phyloP scores from a whole-genome alignment of 1,140 invertebrate genomes.

The Mizuhopecten yessoensis region DNA sequence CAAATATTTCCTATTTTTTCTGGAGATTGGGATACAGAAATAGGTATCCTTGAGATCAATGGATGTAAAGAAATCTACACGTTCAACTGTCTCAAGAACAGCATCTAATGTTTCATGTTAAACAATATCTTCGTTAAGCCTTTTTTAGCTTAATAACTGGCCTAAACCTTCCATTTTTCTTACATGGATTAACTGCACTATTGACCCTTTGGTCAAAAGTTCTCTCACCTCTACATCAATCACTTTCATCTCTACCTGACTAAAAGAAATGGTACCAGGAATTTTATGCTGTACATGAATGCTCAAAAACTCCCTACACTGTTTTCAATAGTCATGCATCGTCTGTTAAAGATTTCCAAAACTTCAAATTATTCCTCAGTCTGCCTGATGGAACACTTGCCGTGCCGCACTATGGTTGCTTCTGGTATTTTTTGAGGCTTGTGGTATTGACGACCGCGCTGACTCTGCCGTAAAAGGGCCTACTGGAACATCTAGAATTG shows the following conservation, averaged over 20 bases:
- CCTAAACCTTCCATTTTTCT: conserved; percentile 50
- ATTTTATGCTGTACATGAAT: neutral
- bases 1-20: conserved; percentile 44
- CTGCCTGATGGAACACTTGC: too few species aligned
- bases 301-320: conserved; percentile 10
- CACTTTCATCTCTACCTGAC: neutral
- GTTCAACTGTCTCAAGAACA: conserved; percentile 41
- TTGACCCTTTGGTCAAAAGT: conserved; percentile 54
- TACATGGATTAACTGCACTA: conserved; percentile 29
- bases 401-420: too few species aligned
- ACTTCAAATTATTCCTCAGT: too few species aligned
- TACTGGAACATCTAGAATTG: too few species aligned
- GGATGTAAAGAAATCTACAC: conserved; percentile 38
- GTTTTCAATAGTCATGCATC: conserved; percentile 32
- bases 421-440: too few species aligned
- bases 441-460: too few species aligned
- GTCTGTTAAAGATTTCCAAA: neutral
- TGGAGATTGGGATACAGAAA: conserved; percentile 51
- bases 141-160: conserved; percentile 58
- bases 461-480: too few species aligned
- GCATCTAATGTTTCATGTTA: conserved; percentile 57
- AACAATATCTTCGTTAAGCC: conserved; percentile 53
- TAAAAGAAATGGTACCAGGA: conserved; percentile 3
- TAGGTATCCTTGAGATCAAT: conserved; percentile 63
- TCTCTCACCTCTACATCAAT: conserved; percentile 49